Percentiles rank a stretch among this genome's conserved stretches.
Evolutionary conservation across 2,888 invertebrate genomes (phyloP).

Genomic region (Idaea dimidiata): DNA sequence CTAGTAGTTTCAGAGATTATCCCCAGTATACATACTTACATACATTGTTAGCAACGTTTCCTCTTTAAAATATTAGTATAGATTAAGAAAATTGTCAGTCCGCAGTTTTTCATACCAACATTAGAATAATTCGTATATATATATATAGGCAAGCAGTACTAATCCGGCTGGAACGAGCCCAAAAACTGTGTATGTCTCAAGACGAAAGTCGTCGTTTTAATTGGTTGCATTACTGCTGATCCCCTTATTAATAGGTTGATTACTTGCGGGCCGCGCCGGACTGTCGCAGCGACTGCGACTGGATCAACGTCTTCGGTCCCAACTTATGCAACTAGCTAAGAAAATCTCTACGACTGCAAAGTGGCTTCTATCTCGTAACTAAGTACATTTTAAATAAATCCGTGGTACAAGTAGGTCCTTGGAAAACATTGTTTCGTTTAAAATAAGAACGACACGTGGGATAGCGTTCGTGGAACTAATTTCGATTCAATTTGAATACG

Average conservation of each 20-base stretch:
- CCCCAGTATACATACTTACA: too few species aligned
- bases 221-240: conserved; percentile 75
- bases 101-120: conserved; percentile 29
- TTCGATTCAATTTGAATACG: conserved; percentile 14
- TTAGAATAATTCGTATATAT: conserved; percentile 11
- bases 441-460: background rate
- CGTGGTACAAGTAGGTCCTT: conserved; percentile 27
- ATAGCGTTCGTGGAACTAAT: conserved; percentile 14
- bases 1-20: too few species aligned
- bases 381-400: conserved; percentile 34
- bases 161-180: conserved; percentile 75
- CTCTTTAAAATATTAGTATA: conserved; percentile 22
- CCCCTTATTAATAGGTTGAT: conserved; percentile 79
- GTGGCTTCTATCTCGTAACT: conserved; percentile 30
- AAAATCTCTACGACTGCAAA: conserved; percentile 47
- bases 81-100: background rate
- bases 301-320: conserved; percentile 39
- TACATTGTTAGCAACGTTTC: too few species aligned
- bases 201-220: conserved; percentile 74
- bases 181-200: conserved; percentile 77
- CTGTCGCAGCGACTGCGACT: conserved; percentile 26
- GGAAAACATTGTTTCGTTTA: conserved; percentile 23
- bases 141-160: conserved; percentile 58
- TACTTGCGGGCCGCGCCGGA: conserved; percentile 63
- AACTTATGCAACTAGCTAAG: conserved; percentile 53